Base-by-base conservation (phyloP, 2,888 invertebrate genomes). In the Anarsia innoxiella region DNA sequence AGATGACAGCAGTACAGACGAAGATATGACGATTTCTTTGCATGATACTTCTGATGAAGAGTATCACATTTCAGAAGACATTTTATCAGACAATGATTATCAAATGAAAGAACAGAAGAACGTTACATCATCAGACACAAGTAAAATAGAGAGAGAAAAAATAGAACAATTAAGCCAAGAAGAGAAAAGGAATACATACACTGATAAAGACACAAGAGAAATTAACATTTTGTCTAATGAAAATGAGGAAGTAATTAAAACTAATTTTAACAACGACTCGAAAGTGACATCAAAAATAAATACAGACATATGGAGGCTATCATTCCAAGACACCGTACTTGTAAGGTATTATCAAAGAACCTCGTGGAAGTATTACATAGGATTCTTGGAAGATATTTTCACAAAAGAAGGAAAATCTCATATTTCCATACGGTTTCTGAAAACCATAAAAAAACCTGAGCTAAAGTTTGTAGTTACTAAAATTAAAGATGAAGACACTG, bases 401-500 rank as follows among this genome's bases (percentile, higher is more conserved):
- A 12, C 6, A 12, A 12, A 32, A 32, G 32, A 32, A 32, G 32
- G 23, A 11, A 32, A 32, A 25, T 10, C 11, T 23, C 13, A 23
- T 32, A 23, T 23, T 32, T 23, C 32, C 32, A 32, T 32, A 32
- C 32, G 32, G 23, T 32, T 32, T 12, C 12, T 32, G 12, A 32
- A 32, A 23, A 32, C 32, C 23, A 12, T 32, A 32, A 32, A 23
- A 31, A 32, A 32, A 32, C 32, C 32, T 12, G 9, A n/a, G n/a
- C 32, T 23, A 1, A 32, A 12, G 12, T 32, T 32, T 32, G 32
- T 32, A 9, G 32, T 23, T 32, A 23, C 23, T 11, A 32, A 32
- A 32, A 32, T 32, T 12, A 32, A 12, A 25, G 32, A 32, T 32
- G 32, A 12, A 32, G 32, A 32, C 13, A 32, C 32, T 12, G 32